These are phyloP conservation scores for Oryzias melastigma DNA, from an alignment of 2,113 vertebrate species.

Conservation along the genomic window DNA sequence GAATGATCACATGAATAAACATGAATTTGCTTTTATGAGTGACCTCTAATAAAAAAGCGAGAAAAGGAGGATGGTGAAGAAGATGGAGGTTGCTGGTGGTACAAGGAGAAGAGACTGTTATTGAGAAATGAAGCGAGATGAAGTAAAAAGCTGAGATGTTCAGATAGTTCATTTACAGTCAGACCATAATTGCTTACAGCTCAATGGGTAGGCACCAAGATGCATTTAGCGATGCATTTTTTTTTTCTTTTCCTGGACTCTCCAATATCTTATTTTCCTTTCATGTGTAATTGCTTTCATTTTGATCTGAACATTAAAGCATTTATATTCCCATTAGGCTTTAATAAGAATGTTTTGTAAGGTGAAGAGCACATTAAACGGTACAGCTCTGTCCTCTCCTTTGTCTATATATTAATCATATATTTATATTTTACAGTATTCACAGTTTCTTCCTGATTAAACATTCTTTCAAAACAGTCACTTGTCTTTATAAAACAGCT, in stretches of 20 bases:
- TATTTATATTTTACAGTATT: slow-evolving; percentile 25
- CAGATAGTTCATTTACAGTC: slow-evolving; percentile 48
- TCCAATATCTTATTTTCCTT: slow-evolving; percentile 6
- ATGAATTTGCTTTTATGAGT: slow-evolving; percentile 51
- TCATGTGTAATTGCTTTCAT: slow-evolving; percentile 44
- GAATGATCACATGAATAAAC: slow-evolving; percentile 59
- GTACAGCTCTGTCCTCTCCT: slow-evolving; percentile 31
- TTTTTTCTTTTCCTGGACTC: slow-evolving; percentile 15
- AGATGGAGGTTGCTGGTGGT: neutral
- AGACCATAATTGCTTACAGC: slow-evolving; percentile 61
- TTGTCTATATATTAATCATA: slow-evolving; percentile 63
- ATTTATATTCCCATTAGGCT: slow-evolving; percentile 57
- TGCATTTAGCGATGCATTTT: slow-evolving; percentile 58
- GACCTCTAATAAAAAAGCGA: slow-evolving; percentile 45
- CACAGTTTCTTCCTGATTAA: slow-evolving; percentile 52
- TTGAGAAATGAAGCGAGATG: slow-evolving; percentile 24
- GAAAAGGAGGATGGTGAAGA: slow-evolving; percentile 3
- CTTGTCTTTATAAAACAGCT: slow-evolving; percentile 35
- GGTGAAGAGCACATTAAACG: slow-evolving; percentile 47
- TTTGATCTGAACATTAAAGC: slow-evolving; percentile 66
- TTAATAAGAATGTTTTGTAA: slow-evolving; percentile 24
- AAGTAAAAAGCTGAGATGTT: slow-evolving; percentile 46
- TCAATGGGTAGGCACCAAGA: slow-evolving; percentile 53
- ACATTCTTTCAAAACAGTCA: slow-evolving; percentile 26
- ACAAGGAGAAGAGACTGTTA: too few species aligned